Conservation (phyloP, 2,797 vertebrate species). For the Oceanodroma leucorhoa region DNA sequence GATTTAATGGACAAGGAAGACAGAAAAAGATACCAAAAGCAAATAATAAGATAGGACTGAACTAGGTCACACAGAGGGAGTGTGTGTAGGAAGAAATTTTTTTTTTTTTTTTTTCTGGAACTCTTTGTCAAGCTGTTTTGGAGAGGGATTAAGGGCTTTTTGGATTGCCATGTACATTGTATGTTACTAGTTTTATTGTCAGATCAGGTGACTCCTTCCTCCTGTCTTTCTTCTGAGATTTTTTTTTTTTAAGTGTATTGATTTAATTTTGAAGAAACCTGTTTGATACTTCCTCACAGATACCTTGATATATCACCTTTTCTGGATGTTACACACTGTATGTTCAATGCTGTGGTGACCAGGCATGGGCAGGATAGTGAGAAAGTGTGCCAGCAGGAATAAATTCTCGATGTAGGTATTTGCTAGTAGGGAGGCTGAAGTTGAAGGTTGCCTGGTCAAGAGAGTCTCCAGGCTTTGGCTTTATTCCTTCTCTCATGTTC, state of each 20-base stretch:
- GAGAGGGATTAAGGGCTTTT: not conserved
- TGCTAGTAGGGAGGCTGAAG: not conserved
- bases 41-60: not conserved
- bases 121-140: not conserved
- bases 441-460: not conserved
- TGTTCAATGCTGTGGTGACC: not conserved
- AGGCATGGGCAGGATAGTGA: not conserved
- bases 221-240: not conserved
- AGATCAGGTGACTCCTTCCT: not conserved
- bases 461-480: not conserved
- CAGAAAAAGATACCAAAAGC: not conserved
- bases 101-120: not conserved
- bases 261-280: not conserved
- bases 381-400: not conserved
- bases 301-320: not conserved
- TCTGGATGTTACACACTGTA: not conserved
- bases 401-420: not conserved
- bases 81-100: not conserved
- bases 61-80: not conserved
- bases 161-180: fast-evolving
- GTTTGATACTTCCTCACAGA: not conserved
- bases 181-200: not conserved
- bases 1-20: not conserved
- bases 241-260: not conserved
- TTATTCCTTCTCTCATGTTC: not conserved